Base-by-base conservation (phyloP, 2,113 vertebrate species). In the Pholis gunnellus region DNA sequence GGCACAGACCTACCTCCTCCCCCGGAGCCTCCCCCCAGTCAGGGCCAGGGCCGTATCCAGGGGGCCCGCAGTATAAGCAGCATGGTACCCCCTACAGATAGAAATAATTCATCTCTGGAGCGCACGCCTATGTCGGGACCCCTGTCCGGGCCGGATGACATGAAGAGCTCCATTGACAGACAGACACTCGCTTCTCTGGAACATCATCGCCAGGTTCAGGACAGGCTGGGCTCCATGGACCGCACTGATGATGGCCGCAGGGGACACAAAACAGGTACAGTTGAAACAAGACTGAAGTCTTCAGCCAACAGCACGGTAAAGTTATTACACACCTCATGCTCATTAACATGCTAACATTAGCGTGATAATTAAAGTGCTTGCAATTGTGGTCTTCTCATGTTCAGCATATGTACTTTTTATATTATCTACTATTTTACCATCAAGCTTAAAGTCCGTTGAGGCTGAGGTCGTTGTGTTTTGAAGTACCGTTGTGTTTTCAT, bases 21-120 rank as follows among this genome's bases (percentile, higher is more conserved):
- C 88, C 98, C 98, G 31, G 98, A 99, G 78, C 98, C 98, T n/a
- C 98, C 98, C 68, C 98, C 98, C 69, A 96, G 94, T 95, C 98
- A 99, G 96, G 96, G 95, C 90, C 91, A 89, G 87, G 94, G 96
- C 92, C 97, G 97, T 67, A 94, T 97, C 82, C 97, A 96, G 60
- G 93, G 95, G 93, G 90, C 90, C 84, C 95, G 60, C 95, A 97
- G 93, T 87, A 93, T 59, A 88, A 95, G 89, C 90, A 92, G 91
- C 87, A 34, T 96, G 92, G 94, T 81, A 59, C 92, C 92, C 76
- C 96, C 96, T 3, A 89, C 95, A 87, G 98, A 99, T 54, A 96
- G 96, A 87, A 98, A 98, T 95, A 97, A 96, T 84, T 96, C 96
- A 72, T 99, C 98, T 93, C 96, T 99, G 92, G 98, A 99, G 94